Conservation (phyloP, 2,113 vertebrate genomes). For the Trichomycterus rosablanca region DNA sequence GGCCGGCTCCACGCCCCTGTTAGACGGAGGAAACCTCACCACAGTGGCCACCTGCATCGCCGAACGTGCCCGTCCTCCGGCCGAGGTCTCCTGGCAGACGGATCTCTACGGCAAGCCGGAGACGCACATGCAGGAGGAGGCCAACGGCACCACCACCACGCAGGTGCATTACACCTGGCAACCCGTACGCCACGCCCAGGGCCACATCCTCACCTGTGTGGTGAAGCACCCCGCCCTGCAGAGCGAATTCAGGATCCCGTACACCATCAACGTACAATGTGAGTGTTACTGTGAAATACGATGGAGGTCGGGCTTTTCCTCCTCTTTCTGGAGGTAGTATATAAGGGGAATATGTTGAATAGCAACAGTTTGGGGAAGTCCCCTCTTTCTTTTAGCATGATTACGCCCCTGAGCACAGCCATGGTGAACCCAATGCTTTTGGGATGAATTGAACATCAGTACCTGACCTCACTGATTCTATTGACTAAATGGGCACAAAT, state of each 20-base stretch:
- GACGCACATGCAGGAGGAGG: constrained; percentile 73
- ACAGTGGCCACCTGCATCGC: constrained; percentile 88
- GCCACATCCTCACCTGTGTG: constrained; percentile 82
- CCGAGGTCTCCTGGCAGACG: constrained; percentile 86
- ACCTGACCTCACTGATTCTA: no score
- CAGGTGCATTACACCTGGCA: constrained; percentile 83
- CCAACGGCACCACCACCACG: constrained; percentile 87
- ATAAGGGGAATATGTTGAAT: no score
- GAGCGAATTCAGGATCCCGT: constrained; percentile 80
- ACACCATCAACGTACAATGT: constrained; percentile 89
- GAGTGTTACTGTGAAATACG: no score
- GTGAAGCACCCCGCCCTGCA: constrained; percentile 88
- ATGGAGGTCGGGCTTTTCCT: no score
- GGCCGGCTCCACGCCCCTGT: constrained; percentile 80
- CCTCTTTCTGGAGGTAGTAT: no score
- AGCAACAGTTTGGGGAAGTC: no score
- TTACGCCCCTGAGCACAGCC: no score
- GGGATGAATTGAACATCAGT: no score
- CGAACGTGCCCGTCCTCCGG: constrained; percentile 85
- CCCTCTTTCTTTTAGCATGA: no score
- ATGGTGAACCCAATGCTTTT: no score
- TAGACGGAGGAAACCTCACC: constrained; percentile 88
- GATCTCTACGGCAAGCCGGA: constrained; percentile 83
- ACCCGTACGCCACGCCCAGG: constrained; percentile 84
- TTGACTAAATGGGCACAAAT: no score